Conservation (phyloP, 2,888 invertebrate species). For the Lasius platythorax region DNA sequence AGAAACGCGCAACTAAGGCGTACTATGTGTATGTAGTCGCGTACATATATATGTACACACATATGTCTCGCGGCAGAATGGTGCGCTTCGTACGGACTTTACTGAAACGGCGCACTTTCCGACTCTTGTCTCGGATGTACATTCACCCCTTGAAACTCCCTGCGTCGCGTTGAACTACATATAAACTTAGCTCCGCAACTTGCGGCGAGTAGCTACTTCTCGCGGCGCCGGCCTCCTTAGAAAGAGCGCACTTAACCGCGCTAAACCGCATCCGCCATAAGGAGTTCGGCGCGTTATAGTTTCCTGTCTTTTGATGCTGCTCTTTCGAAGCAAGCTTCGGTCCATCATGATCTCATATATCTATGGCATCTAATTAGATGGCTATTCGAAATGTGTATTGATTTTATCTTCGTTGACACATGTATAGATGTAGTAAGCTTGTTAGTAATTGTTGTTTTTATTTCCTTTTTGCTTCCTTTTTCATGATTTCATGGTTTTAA, state of each 20-base stretch:
- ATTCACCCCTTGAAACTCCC: slow-evolving; percentile 67
- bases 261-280: slow-evolving; percentile 61
- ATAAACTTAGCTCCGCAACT: slow-evolving; percentile 67
- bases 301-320: slow-evolving; percentile 41
- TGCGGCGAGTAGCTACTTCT: slow-evolving; percentile 59
- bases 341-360: not conserved
- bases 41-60: not conserved
- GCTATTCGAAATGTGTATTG: not conserved
- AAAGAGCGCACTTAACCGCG: slow-evolving; percentile 59
- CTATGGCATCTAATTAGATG: not conserved
- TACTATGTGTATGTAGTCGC: not conserved
- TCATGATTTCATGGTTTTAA: not conserved
- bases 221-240: slow-evolving; percentile 44
- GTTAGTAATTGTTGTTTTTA: not conserved
- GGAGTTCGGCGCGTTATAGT: slow-evolving; percentile 44
- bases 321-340: slow-evolving; percentile 2
- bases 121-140: slow-evolving; percentile 49
- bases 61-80: slow-evolving; percentile 9
- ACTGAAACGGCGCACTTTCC: slow-evolving; percentile 28
- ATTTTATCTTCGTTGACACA: not conserved
- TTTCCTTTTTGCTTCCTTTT: not conserved
- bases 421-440: not conserved
- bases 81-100: slow-evolving; percentile 13
- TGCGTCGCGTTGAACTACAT: slow-evolving; percentile 66
- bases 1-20: not conserved